phyloP scores from a whole-genome alignment of 2,113 vertebrate genomes.

The Egretta garzetta region DNA sequence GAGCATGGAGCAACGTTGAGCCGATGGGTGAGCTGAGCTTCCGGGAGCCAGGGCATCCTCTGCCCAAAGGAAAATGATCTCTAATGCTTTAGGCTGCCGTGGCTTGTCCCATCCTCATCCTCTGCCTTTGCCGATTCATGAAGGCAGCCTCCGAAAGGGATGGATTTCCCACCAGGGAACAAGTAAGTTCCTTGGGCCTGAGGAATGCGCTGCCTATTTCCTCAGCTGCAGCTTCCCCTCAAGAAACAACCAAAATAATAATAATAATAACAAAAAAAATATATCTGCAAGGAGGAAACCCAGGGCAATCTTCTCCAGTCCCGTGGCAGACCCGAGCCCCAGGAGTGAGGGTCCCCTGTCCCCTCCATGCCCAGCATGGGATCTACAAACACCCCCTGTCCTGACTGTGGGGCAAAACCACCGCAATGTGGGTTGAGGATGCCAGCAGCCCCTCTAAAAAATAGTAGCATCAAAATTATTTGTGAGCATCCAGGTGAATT shows the following conservation, averaged over 20 bases:
- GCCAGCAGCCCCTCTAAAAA: background rate
- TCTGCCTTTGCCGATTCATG: background rate
- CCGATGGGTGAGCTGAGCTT: rapidly evolving
- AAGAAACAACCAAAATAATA: background rate
- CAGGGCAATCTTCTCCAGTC: rapidly evolving
- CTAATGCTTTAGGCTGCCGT: background rate
- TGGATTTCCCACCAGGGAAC: background rate
- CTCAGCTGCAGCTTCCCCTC: conserved; percentile 7
- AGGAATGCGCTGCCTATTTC: background rate
- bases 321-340: rapidly evolving
- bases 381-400: background rate
- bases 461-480: background rate
- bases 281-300: background rate
- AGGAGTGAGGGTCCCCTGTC: rapidly evolving
- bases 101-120: background rate
- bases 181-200: background rate
- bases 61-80: background rate
- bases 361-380: rapidly evolving
- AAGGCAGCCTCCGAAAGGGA: background rate
- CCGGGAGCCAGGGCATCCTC: background rate
- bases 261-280: background rate
- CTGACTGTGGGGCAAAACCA: background rate
- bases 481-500: background rate
- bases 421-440: rapidly evolving
- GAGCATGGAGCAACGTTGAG: rapidly evolving